phyloP scores from a whole-genome alignment of 2,888 invertebrate genomes.

The Altica lythri region DNA sequence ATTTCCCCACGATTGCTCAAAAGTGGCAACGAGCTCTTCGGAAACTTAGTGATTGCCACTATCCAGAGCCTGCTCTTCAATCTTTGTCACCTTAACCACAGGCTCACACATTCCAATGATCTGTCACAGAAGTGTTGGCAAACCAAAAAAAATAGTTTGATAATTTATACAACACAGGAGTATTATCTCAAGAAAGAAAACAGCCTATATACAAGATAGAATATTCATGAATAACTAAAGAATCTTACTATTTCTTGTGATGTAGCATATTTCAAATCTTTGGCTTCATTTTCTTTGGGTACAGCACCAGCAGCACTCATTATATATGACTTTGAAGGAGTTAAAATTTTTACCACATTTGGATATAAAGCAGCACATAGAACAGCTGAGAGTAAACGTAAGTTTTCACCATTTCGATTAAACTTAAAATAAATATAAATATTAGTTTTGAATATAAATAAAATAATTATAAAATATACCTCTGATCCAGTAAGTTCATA shows the following conservation, averaged over 20 bases:
- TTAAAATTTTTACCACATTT: slow-evolving; percentile 83
- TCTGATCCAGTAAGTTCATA: slow-evolving; percentile 49
- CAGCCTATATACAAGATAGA: no score
- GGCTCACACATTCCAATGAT: no score
- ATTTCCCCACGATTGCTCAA: no score
- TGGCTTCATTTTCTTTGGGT: slow-evolving; percentile 70
- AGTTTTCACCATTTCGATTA: slow-evolving; percentile 76
- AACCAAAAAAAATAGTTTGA: no score
- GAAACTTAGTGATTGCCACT: no score
- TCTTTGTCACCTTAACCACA: no score
- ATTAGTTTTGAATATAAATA: slow-evolving; percentile 1
- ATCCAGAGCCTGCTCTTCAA: no score
- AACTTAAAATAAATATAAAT: slow-evolving; percentile 59
- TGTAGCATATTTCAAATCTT: slow-evolving; percentile 76
- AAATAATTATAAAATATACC: slow-evolving; percentile 34
- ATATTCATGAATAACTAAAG: no score
- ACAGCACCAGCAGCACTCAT: slow-evolving; percentile 76
- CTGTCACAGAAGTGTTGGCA: no score
- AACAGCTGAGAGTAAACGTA: slow-evolving; percentile 77
- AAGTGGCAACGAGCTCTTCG: no score
- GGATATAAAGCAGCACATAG: slow-evolving; percentile 93
- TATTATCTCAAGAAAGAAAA: no score
- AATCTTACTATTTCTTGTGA: slow-evolving; percentile 69
- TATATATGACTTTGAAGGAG: slow-evolving; percentile 77
- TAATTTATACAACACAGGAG: no score